Evolutionary conservation across 2,888 invertebrate species (phyloP), one percentile per base, ranked within the genome.

Genomic region (Tetragonula carbonaria): DNA sequence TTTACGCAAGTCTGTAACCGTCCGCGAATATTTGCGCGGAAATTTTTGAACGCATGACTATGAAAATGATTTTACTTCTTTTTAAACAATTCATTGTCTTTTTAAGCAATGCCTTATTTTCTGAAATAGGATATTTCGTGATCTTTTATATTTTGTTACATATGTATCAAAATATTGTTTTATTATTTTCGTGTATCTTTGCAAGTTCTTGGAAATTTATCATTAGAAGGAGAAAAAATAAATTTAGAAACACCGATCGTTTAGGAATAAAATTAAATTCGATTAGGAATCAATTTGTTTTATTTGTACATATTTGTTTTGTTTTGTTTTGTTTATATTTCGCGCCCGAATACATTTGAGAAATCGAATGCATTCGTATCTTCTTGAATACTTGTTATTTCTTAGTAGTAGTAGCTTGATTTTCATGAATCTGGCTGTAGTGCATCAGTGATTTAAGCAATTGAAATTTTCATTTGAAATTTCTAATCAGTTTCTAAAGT

Each of bases 1-100:
- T 53, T 63, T 84, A 74, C 84, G 80, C 80, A 86, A 53, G 82
- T 73, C 38, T 38, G 28, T n/a, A 2, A 57, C 2, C 13, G 4
- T n/a, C 33, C 53, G 16, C 13, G 23, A 57, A 65, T 50, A 11
- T n/a, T 62, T 2, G 0, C 51, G 80, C 86, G 86, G 57, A 75
- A 80, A 76, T 13, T 28, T 83, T 85, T 63, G 18, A 81, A 78
- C 5, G 14, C 16, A 33, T 21, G 3, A 18, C 21, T 55, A 8
- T 23, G n/a, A 8, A 21, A 66, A 45, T 66, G 1, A 62, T 14
- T 16, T 62, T 16, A 23, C 3, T 8, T 14, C 23, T 16, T 5
- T 16, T 16, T 8, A 16, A 18, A 62, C 18, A 14, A 59, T 14
- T 23, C 23, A 23, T 23, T 57, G 5, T 2, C 8, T 23, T 23